Evolutionary conservation across 2,888 invertebrate species (phyloP).

Genomic region (Andrena dorsata): DNA sequence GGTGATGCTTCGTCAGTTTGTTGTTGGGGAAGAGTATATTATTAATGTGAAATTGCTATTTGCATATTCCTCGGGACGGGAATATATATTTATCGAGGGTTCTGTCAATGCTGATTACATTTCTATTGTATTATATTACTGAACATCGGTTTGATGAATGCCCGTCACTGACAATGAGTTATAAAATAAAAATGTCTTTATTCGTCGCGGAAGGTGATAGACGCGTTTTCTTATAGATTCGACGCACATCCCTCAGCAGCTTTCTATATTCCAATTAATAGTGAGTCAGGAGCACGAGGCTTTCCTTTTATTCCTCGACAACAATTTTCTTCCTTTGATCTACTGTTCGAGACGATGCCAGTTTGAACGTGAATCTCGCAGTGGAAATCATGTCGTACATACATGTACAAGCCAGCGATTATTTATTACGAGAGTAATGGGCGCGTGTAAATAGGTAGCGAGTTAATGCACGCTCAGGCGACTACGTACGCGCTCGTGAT

Average conservation of each 20-base stretch:
- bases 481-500: neutral
- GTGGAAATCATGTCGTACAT: constrained; percentile 7
- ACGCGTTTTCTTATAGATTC: neutral
- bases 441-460: constrained; percentile 2
- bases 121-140: too few species aligned
- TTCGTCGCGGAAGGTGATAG: neutral
- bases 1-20: neutral
- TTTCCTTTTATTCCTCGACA: neutral
- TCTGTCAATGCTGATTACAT: too few species aligned
- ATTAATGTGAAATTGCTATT: neutral
- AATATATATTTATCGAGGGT: too few species aligned
- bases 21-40: neutral
- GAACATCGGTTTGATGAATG: neutral
- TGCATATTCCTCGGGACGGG: neutral
- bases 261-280: neutral
- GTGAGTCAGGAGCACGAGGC: neutral
- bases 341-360: neutral
- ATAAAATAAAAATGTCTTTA: neutral
- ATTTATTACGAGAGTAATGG: constrained; percentile 22
- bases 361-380: neutral
- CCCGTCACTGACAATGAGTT: neutral
- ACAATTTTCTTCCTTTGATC: neutral
- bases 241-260: neutral
- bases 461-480: constrained; percentile 7
- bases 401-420: too few species aligned